Evolutionary conservation across 2,888 invertebrate genomes (phyloP), one percentile per base, ranked within the genome.

Genomic region (Cryptops parisi): DNA sequence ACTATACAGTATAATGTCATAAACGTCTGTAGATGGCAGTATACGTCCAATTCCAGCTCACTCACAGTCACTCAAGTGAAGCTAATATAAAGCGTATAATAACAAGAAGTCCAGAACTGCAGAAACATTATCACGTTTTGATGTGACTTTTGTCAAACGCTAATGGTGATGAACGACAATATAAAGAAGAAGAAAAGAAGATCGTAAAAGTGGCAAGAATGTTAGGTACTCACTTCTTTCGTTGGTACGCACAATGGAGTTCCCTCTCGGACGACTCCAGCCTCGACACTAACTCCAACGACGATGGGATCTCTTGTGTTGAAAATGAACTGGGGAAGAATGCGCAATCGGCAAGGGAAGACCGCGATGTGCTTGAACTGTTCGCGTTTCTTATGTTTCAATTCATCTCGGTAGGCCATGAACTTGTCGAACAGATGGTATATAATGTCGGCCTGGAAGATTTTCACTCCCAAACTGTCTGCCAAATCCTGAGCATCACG

Each of bases 371-470:
- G 82, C 66, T 93, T 93, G 74, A 90, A 85, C 70, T 97, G 93
- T 62, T 94, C 93, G 25, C 94, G 80, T 67, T 91, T 94, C 70
- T 81, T 81, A 66, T 82, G 81, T 65, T 84, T 87, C 52, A 94
- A 73, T 63, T 96, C 93, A 54, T 94, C 93, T 57, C 91, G 78
- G 71, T 84, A 90, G 15, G 84, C 81, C 63, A 80, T 93, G 75
- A 98, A 99, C 70, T 87, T 86, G 72, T 99, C 98, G 72, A 97
- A 97, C 66, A 99, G 76, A 73, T 99, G 99, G 74, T 99, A 99
- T 67, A 99, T 99, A 68, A 99, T 99, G 74, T 99, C 96, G 5
- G 98, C 98, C 59, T 70, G 68, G 78, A 99, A 99, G 68, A 98
- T 90, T 73, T 84, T 88, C 52, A 96, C 91, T 54, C 89, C 89